Evolutionary conservation across 1,140 invertebrate genomes (phyloP).

Genomic region (Chrysopa pallens): DNA sequence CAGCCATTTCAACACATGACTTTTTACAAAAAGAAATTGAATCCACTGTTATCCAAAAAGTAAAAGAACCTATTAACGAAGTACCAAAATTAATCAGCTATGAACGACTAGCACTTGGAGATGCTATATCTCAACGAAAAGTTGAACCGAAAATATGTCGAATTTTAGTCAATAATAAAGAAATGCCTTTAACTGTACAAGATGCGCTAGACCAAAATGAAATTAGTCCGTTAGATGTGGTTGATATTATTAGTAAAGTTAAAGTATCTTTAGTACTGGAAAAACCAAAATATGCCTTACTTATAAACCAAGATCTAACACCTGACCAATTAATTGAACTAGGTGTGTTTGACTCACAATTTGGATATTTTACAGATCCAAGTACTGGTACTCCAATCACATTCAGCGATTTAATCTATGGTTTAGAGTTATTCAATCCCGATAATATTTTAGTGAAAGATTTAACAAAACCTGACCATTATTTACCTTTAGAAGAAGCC

Average conservation of each 20-base stretch:
- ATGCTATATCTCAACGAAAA: constrained; percentile 54
- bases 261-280: constrained; percentile 22
- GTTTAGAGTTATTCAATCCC: constrained; percentile 54
- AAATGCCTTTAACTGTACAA: constrained; percentile 36
- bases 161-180: constrained; percentile 34
- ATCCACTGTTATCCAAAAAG: neutral
- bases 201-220: constrained; percentile 40
- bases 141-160: constrained; percentile 56
- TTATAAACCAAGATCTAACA: constrained; percentile 36
- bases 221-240: constrained; percentile 44
- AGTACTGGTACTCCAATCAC: constrained; percentile 50
- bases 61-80: neutral
- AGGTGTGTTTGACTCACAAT: constrained; percentile 55
- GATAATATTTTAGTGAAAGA: constrained; percentile 63
- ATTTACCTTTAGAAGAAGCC: constrained; percentile 53
- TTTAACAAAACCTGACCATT: constrained; percentile 40
- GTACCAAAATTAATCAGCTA: neutral
- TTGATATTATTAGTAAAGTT: constrained; percentile 36
- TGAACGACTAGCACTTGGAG: constrained; percentile 33
- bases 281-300: constrained; percentile 19
- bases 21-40: constrained; percentile 13
- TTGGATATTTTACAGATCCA: constrained; percentile 61
- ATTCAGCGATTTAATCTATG: constrained; percentile 60
- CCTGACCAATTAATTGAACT: constrained; percentile 44
- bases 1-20: neutral